Base-by-base conservation (phyloP, 2,888 invertebrate species). In the Chloroclysta siterata region DNA sequence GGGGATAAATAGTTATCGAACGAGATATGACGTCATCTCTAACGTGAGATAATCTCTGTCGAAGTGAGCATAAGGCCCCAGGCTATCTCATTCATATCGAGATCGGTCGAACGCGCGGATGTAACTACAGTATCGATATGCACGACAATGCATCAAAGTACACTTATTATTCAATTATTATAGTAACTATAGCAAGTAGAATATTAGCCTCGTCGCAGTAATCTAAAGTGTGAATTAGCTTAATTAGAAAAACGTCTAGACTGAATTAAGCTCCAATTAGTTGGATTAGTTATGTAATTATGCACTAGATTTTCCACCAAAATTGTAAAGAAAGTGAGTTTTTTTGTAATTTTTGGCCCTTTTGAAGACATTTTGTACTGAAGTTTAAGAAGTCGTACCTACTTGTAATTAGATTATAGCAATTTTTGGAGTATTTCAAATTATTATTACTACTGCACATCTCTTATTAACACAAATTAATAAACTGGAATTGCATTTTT, bases 181-280 rank as follows among this genome's bases (percentile, higher is more conserved):
- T 66, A 61, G 51, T 75, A 65, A 61, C n/a, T n/a, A 72, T 83
- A 85, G 84, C 75, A 82, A 71, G 77, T 85, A 86, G 84, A 65
- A 44, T 15, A 68, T 59, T 85, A 82, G 83, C 84, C 79, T 83
- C 75, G 80, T 82, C 73, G 79, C 83, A 76, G 78, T 85, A 82
- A 79, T 78, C 53, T 80, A 81, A 22, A 79, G 80, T 82, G 81
- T 80, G 77, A 69, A 72, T 76, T 85, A 85, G 85, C 84, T 82
- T 89, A 85, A 75, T 89, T 90, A 90, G 87, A 85, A 85, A 79
- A 82, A 88, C 83, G 84, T 88, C 84, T 92, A 91, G 92, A 92
- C 92, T 92, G 92, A 92, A 85, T 84, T 84, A 87, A 83, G 87
- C 87, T 88, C 88, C 89, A 89, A 87, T 84, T 89, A 88, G 87